phyloP scores from a whole-genome alignment of 2,888 invertebrate genomes.

The Dicycla oo region DNA sequence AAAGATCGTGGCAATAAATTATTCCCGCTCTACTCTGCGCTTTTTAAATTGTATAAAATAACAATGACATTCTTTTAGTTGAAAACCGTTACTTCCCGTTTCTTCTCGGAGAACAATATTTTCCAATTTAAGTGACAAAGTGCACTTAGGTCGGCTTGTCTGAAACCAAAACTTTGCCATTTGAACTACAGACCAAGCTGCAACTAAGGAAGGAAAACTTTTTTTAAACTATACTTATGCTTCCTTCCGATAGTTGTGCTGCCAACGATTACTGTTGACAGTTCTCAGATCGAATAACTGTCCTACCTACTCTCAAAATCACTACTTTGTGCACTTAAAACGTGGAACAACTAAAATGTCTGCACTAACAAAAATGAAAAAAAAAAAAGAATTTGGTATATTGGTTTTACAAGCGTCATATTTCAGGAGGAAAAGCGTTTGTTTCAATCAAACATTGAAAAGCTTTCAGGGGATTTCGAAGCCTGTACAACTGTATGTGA shows the following conservation, averaged over 20 bases:
- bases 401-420: constrained; percentile 50
- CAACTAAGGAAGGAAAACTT: constrained; percentile 71
- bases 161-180: constrained; percentile 89
- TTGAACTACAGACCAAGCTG: constrained; percentile 85
- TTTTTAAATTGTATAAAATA: constrained; percentile 72
- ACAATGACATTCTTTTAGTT: constrained; percentile 74
- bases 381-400: constrained; percentile 15
- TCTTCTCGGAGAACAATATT: constrained; percentile 86
- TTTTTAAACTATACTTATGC: constrained; percentile 75
- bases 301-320: no score
- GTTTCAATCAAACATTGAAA: constrained; percentile 79
- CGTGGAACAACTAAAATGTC: constrained; percentile 10
- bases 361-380: constrained; percentile 25
- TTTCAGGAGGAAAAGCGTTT: constrained; percentile 65
- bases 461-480: constrained; percentile 75
- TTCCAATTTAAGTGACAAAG: constrained; percentile 90
- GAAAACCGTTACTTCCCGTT: constrained; percentile 78
- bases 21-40: constrained; percentile 48
- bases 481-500: constrained; percentile 52
- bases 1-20: constrained; percentile 54
- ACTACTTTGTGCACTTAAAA: background rate
- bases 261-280: constrained; percentile 30
- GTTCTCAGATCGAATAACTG: constrained; percentile 2
- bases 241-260: constrained; percentile 49
- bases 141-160: constrained; percentile 88